Base-by-base conservation (phyloP, 2,888 invertebrate genomes). In the Ptychoptera contaminata region DNA sequence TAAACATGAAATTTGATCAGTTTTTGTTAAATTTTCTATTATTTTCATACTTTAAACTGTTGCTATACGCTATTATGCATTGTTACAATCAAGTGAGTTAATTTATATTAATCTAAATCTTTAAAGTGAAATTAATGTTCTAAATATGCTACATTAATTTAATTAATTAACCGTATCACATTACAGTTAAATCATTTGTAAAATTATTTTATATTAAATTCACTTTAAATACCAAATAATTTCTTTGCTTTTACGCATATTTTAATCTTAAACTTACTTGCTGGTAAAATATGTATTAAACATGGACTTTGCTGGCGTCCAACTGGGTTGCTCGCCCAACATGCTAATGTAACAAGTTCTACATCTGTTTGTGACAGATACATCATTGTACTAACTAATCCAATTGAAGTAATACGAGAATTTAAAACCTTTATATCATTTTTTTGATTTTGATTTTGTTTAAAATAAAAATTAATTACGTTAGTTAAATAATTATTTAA, bases 251-350 rank as follows among this genome's bases (percentile, higher is more conserved):
- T 23, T 23, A 23, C 23, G 23, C 23, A 23, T 23, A 23, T 23
- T 23, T n/a, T 23, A 23, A 23, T 23, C 23, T 11, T 31, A 42
- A 53, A 69, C 74, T 71, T 71, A 87, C 87, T 80, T 54, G 84
- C 87, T 54, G 83, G 81, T 55, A 84, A 69, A 46, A 90, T 75
- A 66, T 82, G 78, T 61, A 87, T 84, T 44, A 84, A 66, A 58
- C 91, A 91, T 1, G 91, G 88, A 49, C 73, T 74, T 50, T 74
- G 70, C 64, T 90, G 90, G 52, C 80, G 75, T 29, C 90, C 90
- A 12, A 88, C 79, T 50, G 74, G 75, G 61, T 90, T 90, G 60
- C 78, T 79, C 5, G 87, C 87, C 87, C 87, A 88, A 60, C 91
- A 91, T 6, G 85, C 82, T 16, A 90, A 67, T 54, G 85, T 85